Base-by-base conservation (phyloP, 2,888 invertebrate species). In the Orthosia cruda region DNA sequence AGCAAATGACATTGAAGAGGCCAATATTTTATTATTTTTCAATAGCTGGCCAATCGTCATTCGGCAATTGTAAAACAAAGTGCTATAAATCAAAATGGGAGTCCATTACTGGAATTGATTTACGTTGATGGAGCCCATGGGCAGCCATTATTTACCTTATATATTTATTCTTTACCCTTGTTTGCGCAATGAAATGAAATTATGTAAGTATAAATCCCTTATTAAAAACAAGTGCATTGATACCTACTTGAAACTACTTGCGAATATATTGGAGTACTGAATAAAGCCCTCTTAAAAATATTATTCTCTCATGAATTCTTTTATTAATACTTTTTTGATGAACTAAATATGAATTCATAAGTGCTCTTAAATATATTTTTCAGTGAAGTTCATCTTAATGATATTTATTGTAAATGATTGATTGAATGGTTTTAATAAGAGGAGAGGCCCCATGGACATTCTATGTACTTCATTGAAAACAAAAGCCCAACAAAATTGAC, bases 21-120 rank as follows among this genome's bases (percentile, higher is more conserved):
- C 20, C 5, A 40, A 75, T 49, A 16, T 54, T 67, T 49, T 26
- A n/a, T 68, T 7, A 32, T 67, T 62, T 59, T 68, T 52, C 63
- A 23, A 65, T 81, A 26, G 7, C 16, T 67, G 50, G 13, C 32
- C 45, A 58, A 58, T 64, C 83, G 52, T 47, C 59, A 49, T 74
- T 68, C 80, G 52, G 54, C 81, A 61, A 84, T 80, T 81, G 75
- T 76, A 62, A 86, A 83, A 82, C 70, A 74, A 65, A 86, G 58
- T 65, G 70, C 45, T 66, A 59, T 72, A 71, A 74, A 67, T 78
- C 70, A 67, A 80, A 86, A 73, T 65, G 68, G 68, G 61, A 77
- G 63, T 79, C 88, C 80, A 86, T 88, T 81, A 84, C 52, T 20
- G 23, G 47, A 78, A 88, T 78, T 88, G 81, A 86, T 84, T 88